Evolutionary conservation across 2,797 vertebrate species (phyloP), one percentile per base, ranked within the genome.

Genomic region (Gephyroberyx darwinii): DNA sequence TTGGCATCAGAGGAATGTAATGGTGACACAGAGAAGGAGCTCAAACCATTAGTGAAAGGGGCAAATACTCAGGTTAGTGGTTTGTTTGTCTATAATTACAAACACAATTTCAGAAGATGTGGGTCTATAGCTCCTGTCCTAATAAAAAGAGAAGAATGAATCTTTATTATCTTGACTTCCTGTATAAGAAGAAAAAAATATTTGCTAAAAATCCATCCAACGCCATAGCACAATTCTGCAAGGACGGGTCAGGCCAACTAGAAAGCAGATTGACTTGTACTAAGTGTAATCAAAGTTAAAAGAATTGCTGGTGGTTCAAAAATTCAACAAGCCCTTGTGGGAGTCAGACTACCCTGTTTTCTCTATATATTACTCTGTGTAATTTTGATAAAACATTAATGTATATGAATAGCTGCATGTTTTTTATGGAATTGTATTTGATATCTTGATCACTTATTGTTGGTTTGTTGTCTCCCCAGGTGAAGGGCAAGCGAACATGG

Each of bases 31-130:
- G 65, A 71, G 19, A 13, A 55, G 30, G 75, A 85, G 37, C 39
- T 26, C 1, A 39, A 55, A 16, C 54, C 63, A 1, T 20, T 59
- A 10, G 17, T 39, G 58, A 59, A 84, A 67, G 52, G 48, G 16
- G 3, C 33, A 3, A 58, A 68, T 43, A 26, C 57, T 60, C 51
- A 86, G 91, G 89, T 91, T 30, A 79, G 90, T 86, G 16, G 6
- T 47, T 71, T 62, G 13, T 55, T 5, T 53, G 4, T 65, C 14
- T 47, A 5, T 47, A 3, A 31, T 66, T 14, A 47, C 5, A 13
- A 4, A 4, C 1, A 2, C 26, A 48, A 19, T 39, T 50, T 54
- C 14, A 41, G 12, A 41, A 41, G 2, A 41, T 41, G 12, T 41
- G 2, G 39, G 39, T 10, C 39, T 10, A 13, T 41, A 13, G 8